phyloP scores from a whole-genome alignment of 2,113 vertebrate species.

The Corythornis cristatus region DNA sequence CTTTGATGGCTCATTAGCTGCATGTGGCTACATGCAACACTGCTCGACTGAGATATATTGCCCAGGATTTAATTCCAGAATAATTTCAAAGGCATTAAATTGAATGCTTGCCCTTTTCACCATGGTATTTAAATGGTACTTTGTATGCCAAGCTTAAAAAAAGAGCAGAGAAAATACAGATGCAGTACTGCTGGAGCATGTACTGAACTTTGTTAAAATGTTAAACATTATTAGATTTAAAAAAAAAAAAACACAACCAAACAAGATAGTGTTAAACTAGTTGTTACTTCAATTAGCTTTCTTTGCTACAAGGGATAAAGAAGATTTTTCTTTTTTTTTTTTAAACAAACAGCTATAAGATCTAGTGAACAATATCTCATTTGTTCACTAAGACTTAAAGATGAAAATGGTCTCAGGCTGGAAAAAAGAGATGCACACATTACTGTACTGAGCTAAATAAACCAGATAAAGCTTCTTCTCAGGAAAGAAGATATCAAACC shows the following conservation, averaged over 20 bases:
- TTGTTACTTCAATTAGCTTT: constrained; percentile 11
- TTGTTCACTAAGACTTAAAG: not conserved
- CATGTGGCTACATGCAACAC: constrained; percentile 12
- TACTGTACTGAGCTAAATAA: constrained; percentile 6
- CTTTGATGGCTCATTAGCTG: constrained; percentile 44
- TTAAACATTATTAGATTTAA: not conserved
- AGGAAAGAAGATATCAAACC: not conserved
- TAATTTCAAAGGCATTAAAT: constrained; percentile 63
- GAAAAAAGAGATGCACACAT: not conserved
- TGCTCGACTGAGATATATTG: constrained; percentile 36
- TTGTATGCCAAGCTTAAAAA: constrained; percentile 32
- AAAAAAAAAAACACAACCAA: no score
- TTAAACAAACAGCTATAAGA: not conserved
- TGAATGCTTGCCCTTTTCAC: constrained; percentile 38
- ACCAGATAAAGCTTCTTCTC: not conserved
- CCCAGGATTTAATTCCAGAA: constrained; percentile 52
- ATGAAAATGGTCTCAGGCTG: not conserved
- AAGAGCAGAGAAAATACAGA: constrained; percentile 32
- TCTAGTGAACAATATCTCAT: not conserved
- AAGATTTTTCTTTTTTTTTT: not conserved
- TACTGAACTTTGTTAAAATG: constrained; percentile 50
- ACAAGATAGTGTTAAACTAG: constrained; percentile 3
- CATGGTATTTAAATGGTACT: constrained; percentile 51
- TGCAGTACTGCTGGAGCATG: not conserved
- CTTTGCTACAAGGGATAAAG: not conserved